Evolutionary conservation across 2,888 invertebrate genomes (phyloP), one percentile per base, ranked within the genome.

Genomic region (Apomyelois bistriatella): DNA sequence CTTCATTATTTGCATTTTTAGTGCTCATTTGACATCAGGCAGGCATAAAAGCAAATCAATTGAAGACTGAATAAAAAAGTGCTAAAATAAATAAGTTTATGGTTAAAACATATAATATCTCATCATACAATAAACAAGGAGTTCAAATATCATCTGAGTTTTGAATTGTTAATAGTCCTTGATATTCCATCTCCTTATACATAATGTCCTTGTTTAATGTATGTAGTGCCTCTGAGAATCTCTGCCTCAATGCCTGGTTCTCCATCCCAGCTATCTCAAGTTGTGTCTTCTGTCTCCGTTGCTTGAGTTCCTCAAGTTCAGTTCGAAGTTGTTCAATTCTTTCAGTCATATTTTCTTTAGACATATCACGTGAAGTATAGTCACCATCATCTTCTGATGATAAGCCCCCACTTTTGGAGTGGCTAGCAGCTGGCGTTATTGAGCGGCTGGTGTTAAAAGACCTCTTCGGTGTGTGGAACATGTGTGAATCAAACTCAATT

Each of bases 181-280:
- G 87, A 60, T 88, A 87, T 64, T 95, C 95, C 81, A 94, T 92
- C 79, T 96, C 95, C 58, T 95, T 94, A 65, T 94, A 95, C 64
- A 94, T 91, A 62, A 96, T 95, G 72, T 97, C 96, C 66, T 95
- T 94, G 58, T 95, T 91, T 9, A 97, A 82, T 65, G 94, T 94
- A 60, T 97, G 95, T 22, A 97, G 84, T 50, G 94, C 95, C 61
- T 95, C 95, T 73, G 95, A 94, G 79, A 98, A 95, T 52, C 97
- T 90, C 78, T 97, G 96, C 47, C 95, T 90, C 10, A 98, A 80
- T 9, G 96, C 95, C 58, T 94, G 89, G 78, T 97, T 98, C 73
- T 97, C 97, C 74, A 97, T 96, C 43, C 94, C 95, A 16, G 95
- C 93, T 57, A 97, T 94, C 81, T 97, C 96, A 60, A 93, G 92